These are phyloP conservation scores for Crenichthys baileyi DNA, from an alignment of 2,797 vertebrate genomes.

Conservation along the genomic window DNA sequence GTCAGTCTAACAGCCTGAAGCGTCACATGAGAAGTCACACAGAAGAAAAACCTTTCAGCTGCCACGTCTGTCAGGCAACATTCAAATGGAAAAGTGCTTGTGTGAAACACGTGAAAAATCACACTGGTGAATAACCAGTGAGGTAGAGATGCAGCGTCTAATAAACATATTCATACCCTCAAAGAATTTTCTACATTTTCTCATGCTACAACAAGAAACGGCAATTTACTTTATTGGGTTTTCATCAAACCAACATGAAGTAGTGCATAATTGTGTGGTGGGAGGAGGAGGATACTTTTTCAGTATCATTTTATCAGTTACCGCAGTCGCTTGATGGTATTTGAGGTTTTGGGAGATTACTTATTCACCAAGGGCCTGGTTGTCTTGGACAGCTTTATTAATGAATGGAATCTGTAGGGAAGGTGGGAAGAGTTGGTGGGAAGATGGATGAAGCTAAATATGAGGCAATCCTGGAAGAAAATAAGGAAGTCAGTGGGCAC, in stretches of 20 bases:
- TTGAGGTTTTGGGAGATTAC: too few relatives aligned
- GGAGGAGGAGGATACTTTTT: not conserved
- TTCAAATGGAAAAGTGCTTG: slow-evolving; percentile 36
- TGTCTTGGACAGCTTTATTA: too few relatives aligned
- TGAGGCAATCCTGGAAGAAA: not conserved
- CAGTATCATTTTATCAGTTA: not conserved
- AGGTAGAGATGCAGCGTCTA: not conserved
- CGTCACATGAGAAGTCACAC: slow-evolving; percentile 22
- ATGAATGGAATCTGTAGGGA: not conserved
- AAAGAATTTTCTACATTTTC: not conserved
- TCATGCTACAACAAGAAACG: not conserved
- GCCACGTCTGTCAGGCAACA: not conserved
- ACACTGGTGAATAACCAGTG: slow-evolving; percentile 9
- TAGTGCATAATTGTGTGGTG: not conserved
- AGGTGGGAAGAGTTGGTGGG: not conserved
- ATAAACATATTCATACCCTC: not conserved
- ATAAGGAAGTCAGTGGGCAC: too few relatives aligned
- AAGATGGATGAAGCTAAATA: not conserved
- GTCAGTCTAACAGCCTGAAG: slow-evolving; percentile 14
- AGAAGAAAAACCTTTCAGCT: slow-evolving; percentile 30
- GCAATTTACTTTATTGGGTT: not conserved
- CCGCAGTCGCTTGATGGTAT: not conserved
- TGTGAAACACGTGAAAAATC: slow-evolving; percentile 17
- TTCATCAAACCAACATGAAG: not conserved
- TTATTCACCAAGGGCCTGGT: too few relatives aligned